These are phyloP conservation scores for Acrobasis repandana DNA, from an alignment of 2,888 invertebrate species.

Conservation along the genomic window DNA sequence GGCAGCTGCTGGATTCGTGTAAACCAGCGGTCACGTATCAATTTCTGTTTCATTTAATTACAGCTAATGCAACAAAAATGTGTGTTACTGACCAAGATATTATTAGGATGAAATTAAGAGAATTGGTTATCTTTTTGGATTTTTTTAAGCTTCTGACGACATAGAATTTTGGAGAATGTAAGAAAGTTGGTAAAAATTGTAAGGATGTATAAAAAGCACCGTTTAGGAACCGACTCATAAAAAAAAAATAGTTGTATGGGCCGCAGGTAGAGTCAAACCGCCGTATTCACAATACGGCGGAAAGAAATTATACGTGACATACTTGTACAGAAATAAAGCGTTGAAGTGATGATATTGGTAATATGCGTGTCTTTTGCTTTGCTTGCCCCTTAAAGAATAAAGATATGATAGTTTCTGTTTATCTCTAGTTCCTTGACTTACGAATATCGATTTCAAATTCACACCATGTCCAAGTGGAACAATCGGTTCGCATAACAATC, in stretches of 20 bases:
- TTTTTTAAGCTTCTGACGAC: constrained; percentile 7
- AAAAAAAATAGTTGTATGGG: too few species aligned
- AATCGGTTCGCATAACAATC: constrained; percentile 21
- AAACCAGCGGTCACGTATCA: neutral
- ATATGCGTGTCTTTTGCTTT: neutral
- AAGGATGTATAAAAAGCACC: too few species aligned
- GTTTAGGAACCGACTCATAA: too few species aligned
- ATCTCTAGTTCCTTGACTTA: neutral
- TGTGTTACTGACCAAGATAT: constrained; percentile 9
- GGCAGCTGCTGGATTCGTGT: too few species aligned
- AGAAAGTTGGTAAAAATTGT: too few species aligned
- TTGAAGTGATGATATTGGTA: too few species aligned
- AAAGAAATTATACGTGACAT: too few species aligned
- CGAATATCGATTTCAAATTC: constrained; percentile 23
- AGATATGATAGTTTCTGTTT: too few species aligned
- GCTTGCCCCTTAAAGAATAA: neutral
- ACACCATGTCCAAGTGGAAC: constrained; percentile 17
- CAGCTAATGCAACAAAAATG: neutral
- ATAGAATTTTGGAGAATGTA: neutral
- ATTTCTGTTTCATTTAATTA: constrained; percentile 18
- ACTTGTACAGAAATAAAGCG: too few species aligned
- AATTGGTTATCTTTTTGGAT: neutral
- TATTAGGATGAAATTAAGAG: neutral
- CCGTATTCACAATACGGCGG: too few species aligned
- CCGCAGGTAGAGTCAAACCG: too few species aligned